Evolutionary conservation across 2,797 vertebrate genomes (phyloP).

Genomic region (Austrolebias charrua): DNA sequence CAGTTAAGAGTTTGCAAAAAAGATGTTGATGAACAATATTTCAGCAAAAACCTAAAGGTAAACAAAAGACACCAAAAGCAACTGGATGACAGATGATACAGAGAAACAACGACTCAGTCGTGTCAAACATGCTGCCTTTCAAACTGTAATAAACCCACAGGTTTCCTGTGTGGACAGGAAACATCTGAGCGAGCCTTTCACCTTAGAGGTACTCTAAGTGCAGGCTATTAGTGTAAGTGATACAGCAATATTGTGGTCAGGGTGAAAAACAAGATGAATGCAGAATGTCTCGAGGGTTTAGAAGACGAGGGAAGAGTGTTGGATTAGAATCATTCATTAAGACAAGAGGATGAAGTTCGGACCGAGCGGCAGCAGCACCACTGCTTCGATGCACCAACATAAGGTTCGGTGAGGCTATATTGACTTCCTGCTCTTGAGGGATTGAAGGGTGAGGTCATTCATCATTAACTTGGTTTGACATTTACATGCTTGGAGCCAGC

Average conservation of each 20-base stretch:
- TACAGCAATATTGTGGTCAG: constrained; percentile 60
- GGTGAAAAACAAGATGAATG: constrained; percentile 20
- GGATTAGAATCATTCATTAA: constrained; percentile 48
- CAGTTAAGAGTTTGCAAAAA: background rate
- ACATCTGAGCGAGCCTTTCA: constrained; percentile 37
- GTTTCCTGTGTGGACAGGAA: constrained; percentile 42
- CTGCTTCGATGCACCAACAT: constrained; percentile 26
- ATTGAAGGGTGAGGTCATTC: constrained; percentile 31
- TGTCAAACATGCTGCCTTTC: constrained; percentile 15
- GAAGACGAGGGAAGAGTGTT: constrained; percentile 9
- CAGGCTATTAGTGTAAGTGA: constrained; percentile 64
- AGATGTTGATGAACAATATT: no score
- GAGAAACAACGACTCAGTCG: constrained; percentile 19
- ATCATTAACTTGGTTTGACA: constrained; percentile 39
- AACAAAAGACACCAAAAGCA: background rate
- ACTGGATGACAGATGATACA: constrained; percentile 7
- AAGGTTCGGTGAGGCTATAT: constrained; percentile 13
- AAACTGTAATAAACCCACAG: background rate
- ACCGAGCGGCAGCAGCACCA: constrained; percentile 23
- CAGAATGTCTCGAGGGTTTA: constrained; percentile 14
- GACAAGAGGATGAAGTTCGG: constrained; percentile 28
- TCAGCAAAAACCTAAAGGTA: no score
- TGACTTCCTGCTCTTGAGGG: constrained; percentile 36
- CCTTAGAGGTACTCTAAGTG: constrained; percentile 45
- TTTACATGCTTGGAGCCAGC: constrained; percentile 27